phyloP scores from a whole-genome alignment of 2,888 invertebrate genomes.

The Artemia sinica region DNA sequence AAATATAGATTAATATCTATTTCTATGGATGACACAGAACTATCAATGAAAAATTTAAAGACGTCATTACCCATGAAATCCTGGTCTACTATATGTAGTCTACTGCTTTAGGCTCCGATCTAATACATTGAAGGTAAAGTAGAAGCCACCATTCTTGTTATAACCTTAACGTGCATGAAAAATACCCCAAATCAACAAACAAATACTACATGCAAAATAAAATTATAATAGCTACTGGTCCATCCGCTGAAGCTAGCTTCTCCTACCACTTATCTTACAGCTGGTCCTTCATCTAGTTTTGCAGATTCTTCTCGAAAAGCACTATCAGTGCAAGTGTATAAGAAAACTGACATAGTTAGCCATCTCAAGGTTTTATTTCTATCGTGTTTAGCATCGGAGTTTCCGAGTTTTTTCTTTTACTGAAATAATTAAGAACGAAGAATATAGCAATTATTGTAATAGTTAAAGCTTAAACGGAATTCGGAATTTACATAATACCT shows the following conservation, averaged over 20 bases:
- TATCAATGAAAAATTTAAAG: not conserved
- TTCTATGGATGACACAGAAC: not conserved
- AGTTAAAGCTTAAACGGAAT: slow-evolving; percentile 75
- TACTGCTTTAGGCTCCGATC: not conserved
- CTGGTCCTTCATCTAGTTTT: too few relatives aligned
- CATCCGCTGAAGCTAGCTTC: too few relatives aligned
- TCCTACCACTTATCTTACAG: too few relatives aligned
- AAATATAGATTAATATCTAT: not conserved
- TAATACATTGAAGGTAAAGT: not conserved
- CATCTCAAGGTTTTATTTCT: too few relatives aligned
- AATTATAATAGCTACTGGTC: slow-evolving; percentile 32
- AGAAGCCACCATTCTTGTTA: slow-evolving; percentile 9
- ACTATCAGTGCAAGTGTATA: too few relatives aligned
- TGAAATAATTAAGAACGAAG: slow-evolving; percentile 24
- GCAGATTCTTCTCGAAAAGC: too few relatives aligned
- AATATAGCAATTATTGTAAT: slow-evolving; percentile 45
- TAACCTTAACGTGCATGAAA: slow-evolving; percentile 71
- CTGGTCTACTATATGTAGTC: not conserved
- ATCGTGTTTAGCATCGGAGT: slow-evolving; percentile 18
- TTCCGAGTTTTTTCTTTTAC: slow-evolving; percentile 21
- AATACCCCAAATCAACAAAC: slow-evolving; percentile 56
- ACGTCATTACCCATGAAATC: not conserved
- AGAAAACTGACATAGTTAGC: too few relatives aligned
- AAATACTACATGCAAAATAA: slow-evolving; percentile 52
- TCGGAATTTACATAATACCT: slow-evolving; percentile 83